Evolutionary conservation across 2,888 invertebrate genomes (phyloP), one percentile per base, ranked within the genome.

Genomic region (Crematogaster levior): DNA sequence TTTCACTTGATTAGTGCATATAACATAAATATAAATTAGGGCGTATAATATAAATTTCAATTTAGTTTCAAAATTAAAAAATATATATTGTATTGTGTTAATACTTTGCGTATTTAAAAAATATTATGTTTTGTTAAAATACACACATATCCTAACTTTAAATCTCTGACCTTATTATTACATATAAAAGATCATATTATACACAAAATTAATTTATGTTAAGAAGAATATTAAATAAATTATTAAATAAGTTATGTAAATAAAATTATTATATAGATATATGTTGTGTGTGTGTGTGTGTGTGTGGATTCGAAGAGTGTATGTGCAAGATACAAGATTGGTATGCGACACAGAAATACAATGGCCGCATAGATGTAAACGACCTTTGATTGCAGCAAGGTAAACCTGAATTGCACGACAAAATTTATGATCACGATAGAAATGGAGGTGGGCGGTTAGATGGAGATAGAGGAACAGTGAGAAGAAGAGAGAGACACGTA

Each of bases 381-480:
- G 92, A 92, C 93, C 93, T 93, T 93, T 93, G 84, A 89, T 85
- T 83, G 89, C 84, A 85, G 90, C 91, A 92, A 93, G 92, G 92
- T 92, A 92, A 92, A 87, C 88, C 88, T 89, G 84, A 77, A 88
- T 85, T 85, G 88, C 85, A 86, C 87, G 91, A 88, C 91, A 90
- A 91, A 92, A 93, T 93, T 91, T 93, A 93, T 89, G 91, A 91
- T 90, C 91, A 82, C 89, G 89, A 83, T 91, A 88, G 86, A 85
- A 85, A 85, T 83, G 74, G 81, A 84, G 53, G 30, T 40, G 77
- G 63, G 74, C 24, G 53, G 21, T 63, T 60, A 24, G 37, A 63
- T n/a, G 51, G 34, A 58, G 61, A 56, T 61, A 65, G 83, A 68
- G 46, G n/a, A n/a, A n/a, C n/a, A 56, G 30, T 30, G 80, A 82